phyloP scores from a whole-genome alignment of 2,888 invertebrate species.

The Acanthosoma haemorrhoidale region DNA sequence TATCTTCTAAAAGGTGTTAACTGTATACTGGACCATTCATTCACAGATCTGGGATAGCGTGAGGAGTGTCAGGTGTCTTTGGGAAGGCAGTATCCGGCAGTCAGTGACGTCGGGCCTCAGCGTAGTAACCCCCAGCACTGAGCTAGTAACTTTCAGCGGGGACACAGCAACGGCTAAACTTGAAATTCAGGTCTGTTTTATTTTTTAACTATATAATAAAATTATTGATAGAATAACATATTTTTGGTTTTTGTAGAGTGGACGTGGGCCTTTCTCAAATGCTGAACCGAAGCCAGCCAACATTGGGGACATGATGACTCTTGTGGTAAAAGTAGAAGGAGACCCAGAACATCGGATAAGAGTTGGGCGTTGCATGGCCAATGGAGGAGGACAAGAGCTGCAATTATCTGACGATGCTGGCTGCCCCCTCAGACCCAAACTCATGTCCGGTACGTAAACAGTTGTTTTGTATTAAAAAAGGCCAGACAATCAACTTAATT shows the following conservation, averaged over 20 bases:
- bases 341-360: conserved; percentile 70
- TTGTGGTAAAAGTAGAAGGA: conserved; percentile 72
- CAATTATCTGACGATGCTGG: conserved; percentile 68
- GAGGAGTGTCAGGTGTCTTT: conserved; percentile 69
- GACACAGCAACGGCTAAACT: conserved; percentile 73
- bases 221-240: neutral
- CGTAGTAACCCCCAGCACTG: conserved; percentile 73
- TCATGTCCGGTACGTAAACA: conserved; percentile 54
- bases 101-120: conserved; percentile 67
- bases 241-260: conserved; percentile 47
- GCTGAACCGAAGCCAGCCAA: conserved; percentile 71
- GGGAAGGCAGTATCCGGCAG: conserved; percentile 75
- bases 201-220: neutral
- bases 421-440: conserved; percentile 70
- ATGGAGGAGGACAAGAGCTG: conserved; percentile 62
- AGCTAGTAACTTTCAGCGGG: conserved; percentile 77
- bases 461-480: neutral
- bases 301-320: conserved; percentile 75
- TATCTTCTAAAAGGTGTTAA: neutral
- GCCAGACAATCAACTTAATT: neutral
- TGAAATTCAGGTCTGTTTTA: conserved; percentile 57
- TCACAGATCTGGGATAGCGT: conserved; percentile 21
- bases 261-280: conserved; percentile 70
- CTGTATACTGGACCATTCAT: too few species aligned
- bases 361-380: conserved; percentile 70